Conservation (phyloP, 2,888 invertebrate genomes). For the Thereva unica region DNA sequence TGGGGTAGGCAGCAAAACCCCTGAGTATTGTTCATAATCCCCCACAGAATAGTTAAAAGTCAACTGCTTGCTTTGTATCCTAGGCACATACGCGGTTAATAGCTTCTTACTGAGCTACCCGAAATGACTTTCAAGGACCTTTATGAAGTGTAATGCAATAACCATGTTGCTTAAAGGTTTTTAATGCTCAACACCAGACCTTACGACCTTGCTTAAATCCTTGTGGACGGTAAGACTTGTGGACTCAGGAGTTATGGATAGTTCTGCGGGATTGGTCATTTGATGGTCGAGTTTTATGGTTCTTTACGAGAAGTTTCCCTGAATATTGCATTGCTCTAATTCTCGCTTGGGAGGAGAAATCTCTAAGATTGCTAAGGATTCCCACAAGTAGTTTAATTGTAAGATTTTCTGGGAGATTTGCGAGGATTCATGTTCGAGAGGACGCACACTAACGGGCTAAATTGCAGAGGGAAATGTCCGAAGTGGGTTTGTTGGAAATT, state of each 20-base stretch:
- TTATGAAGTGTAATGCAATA: conserved; percentile 41
- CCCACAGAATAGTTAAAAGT: conserved; percentile 29
- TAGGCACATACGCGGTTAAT: conserved; percentile 39
- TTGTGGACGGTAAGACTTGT: neutral
- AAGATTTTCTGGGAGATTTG: too few species aligned
- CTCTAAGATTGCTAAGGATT: too few species aligned
- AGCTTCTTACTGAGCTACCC: conserved; percentile 30
- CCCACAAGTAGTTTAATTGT: too few species aligned
- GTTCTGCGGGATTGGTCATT: conserved; percentile 25
- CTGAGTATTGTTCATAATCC: conserved; percentile 37
- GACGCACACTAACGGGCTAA: too few species aligned
- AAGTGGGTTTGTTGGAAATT: too few species aligned
- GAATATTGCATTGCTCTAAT: conserved; percentile 29
- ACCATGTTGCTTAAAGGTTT: conserved; percentile 38
- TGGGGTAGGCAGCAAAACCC: too few species aligned
- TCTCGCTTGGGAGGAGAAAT: neutral
- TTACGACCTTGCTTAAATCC: neutral
- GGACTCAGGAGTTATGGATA: conserved; percentile 21
- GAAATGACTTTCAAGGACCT: conserved; percentile 26
- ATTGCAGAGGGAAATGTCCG: too few species aligned
- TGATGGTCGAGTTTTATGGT: conserved; percentile 29
- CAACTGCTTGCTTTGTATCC: conserved; percentile 27
- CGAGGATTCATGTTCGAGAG: too few species aligned
- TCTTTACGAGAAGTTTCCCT: conserved; percentile 26
- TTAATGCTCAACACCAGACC: conserved; percentile 29